These are phyloP conservation scores for Hyperoplus immaculatus DNA, from an alignment of 2,797 vertebrate species.

Conservation along the genomic window DNA sequence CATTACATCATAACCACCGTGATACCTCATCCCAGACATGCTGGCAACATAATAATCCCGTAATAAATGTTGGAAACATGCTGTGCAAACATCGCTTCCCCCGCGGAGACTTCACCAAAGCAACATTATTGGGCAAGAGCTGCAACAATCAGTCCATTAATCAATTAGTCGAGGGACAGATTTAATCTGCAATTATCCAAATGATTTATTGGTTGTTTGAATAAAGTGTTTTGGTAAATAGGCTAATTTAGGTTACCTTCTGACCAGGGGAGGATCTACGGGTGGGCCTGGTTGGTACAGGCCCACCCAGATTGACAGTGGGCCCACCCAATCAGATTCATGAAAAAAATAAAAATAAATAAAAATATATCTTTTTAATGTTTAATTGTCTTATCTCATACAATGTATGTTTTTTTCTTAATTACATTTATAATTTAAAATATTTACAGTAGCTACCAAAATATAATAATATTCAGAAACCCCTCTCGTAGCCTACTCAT, in stretches of 20 bases:
- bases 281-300: too few species aligned
- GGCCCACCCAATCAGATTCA: too few species aligned
- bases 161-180: neutral
- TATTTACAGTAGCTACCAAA: too few species aligned
- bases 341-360: too few species aligned
- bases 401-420: too few species aligned
- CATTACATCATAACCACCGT: constrained; percentile 54
- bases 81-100: constrained; percentile 25
- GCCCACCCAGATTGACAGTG: too few species aligned
- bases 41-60: constrained; percentile 57
- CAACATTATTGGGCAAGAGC: neutral
- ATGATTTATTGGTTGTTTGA: neutral
- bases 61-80: constrained; percentile 43
- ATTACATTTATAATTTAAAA: too few species aligned
- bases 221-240: constrained; percentile 1
- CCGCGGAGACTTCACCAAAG: neutral
- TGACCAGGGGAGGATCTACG: too few species aligned
- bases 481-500: too few species aligned
- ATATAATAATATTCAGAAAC: too few species aligned
- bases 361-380: too few species aligned
- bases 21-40: constrained; percentile 47
- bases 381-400: too few species aligned
- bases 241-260: neutral
- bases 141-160: neutral
- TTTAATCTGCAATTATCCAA: neutral